A percentile compares a stretch with the other conserved stretches of the same genome.
Evolutionary conservation across 2,888 invertebrate species (phyloP).

Genomic region (Lasius fuliginosus): DNA sequence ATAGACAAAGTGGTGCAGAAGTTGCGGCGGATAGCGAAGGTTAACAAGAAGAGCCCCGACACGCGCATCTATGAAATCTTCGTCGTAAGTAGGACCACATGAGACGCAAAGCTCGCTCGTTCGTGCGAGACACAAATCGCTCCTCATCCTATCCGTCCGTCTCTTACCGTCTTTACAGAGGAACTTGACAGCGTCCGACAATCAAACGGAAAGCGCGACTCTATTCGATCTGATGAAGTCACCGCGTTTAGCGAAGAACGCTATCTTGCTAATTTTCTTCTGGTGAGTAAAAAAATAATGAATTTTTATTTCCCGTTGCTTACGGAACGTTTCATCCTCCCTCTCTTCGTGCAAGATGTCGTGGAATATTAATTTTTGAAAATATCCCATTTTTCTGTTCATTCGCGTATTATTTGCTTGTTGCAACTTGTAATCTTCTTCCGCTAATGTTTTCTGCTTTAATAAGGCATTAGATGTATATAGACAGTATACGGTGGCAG

Average conservation of each 20-base stretch:
- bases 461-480: constrained; percentile 20
- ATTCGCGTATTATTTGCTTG: neutral
- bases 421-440: neutral
- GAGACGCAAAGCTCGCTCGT: neutral
- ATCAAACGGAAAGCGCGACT: constrained; percentile 81
- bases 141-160: neutral
- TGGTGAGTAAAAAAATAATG: constrained; percentile 83
- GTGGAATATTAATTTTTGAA: constrained; percentile 5
- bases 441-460: neutral
- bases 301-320: neutral
- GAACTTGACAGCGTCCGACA: constrained; percentile 80
- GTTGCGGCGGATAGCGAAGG: constrained; percentile 86
- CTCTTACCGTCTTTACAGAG: constrained; percentile 77
- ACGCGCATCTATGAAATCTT: constrained; percentile 85
- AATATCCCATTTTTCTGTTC: neutral
- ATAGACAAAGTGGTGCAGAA: constrained; percentile 86
- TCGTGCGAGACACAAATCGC: neutral
- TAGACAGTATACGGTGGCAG: neutral
- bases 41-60: constrained; percentile 86
- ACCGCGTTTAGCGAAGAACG: constrained; percentile 86
- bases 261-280: constrained; percentile 86
- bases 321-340: neutral
- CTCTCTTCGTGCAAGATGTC: neutral
- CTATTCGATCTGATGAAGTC: constrained; percentile 86
- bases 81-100: constrained; percentile 80